These are phyloP conservation scores for Triops cancriformis DNA, from an alignment of 1,140 invertebrate species.

Conservation along the genomic window DNA sequence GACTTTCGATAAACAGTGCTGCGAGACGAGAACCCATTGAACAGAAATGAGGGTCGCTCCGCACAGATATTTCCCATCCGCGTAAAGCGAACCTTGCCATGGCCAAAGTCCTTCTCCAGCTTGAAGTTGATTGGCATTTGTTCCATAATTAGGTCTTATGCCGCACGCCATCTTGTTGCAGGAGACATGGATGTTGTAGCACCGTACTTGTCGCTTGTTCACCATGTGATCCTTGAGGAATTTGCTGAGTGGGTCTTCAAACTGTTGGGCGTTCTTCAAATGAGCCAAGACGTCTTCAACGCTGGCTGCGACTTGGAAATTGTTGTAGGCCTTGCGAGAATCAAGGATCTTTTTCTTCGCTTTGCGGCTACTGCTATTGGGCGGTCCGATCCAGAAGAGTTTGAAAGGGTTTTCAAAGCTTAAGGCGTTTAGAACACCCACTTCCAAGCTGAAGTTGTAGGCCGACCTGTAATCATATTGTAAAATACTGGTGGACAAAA, in stretches of 20 bases:
- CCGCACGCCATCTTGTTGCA: constrained; percentile 17
- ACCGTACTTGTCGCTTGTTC: neutral
- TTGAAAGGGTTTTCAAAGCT: neutral
- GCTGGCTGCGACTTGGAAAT: neutral
- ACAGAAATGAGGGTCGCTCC: constrained; percentile 20
- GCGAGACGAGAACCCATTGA: constrained; percentile 20
- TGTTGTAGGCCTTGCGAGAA: neutral
- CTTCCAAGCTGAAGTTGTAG: neutral
- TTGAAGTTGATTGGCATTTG: neutral
- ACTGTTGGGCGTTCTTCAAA: neutral
- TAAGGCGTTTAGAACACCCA: neutral
- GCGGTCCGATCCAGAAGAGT: neutral
- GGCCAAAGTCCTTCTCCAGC: constrained; percentile 21
- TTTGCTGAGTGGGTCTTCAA: neutral
- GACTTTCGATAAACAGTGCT: constrained; percentile 12
- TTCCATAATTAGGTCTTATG: constrained; percentile 16
- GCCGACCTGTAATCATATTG: neutral
- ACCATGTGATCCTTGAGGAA: neutral
- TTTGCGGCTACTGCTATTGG: neutral
- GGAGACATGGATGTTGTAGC: neutral
- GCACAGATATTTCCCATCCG: constrained; percentile 20
- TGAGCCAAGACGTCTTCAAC: neutral
- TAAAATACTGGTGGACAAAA: neutral
- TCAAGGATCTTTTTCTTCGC: neutral
- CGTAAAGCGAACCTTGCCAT: constrained; percentile 20